These are phyloP conservation scores for Ceratitis capitata DNA, from an alignment of 1,140 invertebrate genomes.

Conservation along the genomic window DNA sequence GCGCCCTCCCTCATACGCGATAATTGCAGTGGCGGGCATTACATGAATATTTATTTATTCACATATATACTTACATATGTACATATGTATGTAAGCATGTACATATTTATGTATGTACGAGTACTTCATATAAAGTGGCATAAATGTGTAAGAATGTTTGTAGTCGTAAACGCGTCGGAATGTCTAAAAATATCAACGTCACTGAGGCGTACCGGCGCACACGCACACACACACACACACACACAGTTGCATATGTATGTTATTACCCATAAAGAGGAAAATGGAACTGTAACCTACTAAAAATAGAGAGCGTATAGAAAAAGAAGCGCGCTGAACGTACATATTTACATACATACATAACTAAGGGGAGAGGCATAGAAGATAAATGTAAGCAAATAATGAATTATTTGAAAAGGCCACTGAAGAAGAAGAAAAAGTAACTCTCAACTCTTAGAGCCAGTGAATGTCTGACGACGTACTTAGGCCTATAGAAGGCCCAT, in stretches of 20 bases:
- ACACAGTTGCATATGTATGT: too few species aligned
- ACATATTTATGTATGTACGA: not conserved
- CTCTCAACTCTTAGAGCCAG: too few species aligned
- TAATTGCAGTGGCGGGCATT: not conserved
- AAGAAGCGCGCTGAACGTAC: not conserved
- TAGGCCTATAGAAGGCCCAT: too few species aligned
- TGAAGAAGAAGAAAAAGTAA: not conserved
- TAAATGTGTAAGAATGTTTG: not conserved
- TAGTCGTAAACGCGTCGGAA: not conserved
- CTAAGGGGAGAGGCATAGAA: too few species aligned
- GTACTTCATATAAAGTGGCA: too few species aligned
- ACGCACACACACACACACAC: not conserved
- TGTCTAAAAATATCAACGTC: conserved; percentile 25
- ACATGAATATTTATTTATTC: too few species aligned
- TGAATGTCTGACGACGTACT: too few species aligned
- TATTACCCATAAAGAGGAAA: not conserved
- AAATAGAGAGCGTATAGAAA: not conserved
- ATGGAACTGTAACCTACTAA: not conserved
- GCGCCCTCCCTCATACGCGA: not conserved
- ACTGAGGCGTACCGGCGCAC: not conserved
- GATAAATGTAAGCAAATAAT: not conserved
- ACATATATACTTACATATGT: too few species aligned
- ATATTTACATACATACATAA: not conserved
- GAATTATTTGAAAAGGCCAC: not conserved
- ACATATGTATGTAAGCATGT: not conserved